Conservation (phyloP, 2,888 invertebrate species). For the Ectemnius cavifrons region DNA sequence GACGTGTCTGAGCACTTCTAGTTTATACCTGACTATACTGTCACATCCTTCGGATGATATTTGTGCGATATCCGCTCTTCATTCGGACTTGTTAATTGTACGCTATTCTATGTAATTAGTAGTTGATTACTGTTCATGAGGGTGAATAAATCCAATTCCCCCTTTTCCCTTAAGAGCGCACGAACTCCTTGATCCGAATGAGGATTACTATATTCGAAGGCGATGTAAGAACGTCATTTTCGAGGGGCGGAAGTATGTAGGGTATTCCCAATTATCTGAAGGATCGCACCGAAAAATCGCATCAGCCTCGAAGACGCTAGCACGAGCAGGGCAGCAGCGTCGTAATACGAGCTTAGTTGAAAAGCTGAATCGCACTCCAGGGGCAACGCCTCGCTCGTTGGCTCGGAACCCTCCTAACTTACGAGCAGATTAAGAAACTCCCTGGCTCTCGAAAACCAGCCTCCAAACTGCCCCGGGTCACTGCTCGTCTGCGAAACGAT, state of each 20-base stretch:
- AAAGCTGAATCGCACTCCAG: slow-evolving; percentile 69
- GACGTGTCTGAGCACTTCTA: slow-evolving; percentile 44
- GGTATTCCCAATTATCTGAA: slow-evolving; percentile 55
- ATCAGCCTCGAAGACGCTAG: slow-evolving; percentile 48
- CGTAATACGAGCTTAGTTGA: slow-evolving; percentile 66
- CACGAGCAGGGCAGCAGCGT: slow-evolving; percentile 35
- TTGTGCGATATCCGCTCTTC: neutral
- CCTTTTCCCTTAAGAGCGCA: neutral
- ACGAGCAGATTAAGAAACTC: slow-evolving; percentile 70
- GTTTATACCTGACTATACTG: slow-evolving; percentile 24
- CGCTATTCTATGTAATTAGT: too few species aligned
- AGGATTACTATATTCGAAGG: neutral
- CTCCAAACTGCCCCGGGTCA: slow-evolving; percentile 64
- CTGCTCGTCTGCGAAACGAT: slow-evolving; percentile 62
- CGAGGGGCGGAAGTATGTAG: neutral
- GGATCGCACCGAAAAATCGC: slow-evolving; percentile 60
- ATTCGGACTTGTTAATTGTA: too few species aligned
- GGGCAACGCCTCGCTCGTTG: slow-evolving; percentile 68
- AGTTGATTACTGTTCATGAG: too few species aligned
- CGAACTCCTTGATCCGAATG: neutral
- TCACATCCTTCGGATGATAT: slow-evolving; percentile 29
- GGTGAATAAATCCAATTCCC: too few species aligned
- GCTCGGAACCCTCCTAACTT: slow-evolving; percentile 67
- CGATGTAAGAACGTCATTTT: neutral
- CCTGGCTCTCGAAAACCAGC: slow-evolving; percentile 60